Evolutionary conservation across 2,797 vertebrate genomes (phyloP).

Genomic region (Urosaurus nigricauda): DNA sequence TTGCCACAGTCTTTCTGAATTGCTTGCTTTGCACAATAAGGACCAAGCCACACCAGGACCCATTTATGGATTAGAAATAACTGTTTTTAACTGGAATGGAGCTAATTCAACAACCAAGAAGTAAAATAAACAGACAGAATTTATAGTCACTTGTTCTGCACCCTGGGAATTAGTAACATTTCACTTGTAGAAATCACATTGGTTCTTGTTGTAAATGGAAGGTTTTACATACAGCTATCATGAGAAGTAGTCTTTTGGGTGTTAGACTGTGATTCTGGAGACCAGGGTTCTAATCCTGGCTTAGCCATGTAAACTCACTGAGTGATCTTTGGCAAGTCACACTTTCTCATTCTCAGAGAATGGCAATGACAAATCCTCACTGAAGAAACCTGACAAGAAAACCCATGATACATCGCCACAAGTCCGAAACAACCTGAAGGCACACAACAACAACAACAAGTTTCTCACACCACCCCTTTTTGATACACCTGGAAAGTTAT

Average conservation of each 20-base stretch:
- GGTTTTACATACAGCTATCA: no score
- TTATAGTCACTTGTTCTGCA: background rate
- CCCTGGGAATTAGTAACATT: background rate
- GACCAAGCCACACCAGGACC: background rate
- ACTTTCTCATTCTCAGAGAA: no score
- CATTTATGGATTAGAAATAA: background rate
- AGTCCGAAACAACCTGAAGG: no score
- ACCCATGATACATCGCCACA: no score
- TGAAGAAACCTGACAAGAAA: no score
- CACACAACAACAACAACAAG: background rate
- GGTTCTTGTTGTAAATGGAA: background rate
- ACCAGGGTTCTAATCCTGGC: no score
- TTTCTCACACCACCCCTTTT: background rate
- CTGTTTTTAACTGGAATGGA: background rate
- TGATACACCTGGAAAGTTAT: background rate
- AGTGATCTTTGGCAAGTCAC: no score
- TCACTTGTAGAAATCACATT: background rate
- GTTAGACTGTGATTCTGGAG: no score
- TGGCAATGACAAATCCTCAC: no score
- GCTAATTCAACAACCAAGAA: constrained; percentile 9
- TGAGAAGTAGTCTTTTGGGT: no score
- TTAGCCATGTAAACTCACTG: no score
- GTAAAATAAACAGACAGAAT: background rate
- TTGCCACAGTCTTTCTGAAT: background rate
- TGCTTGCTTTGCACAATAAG: background rate